Percentiles rank a stretch among this genome's conserved stretches.
Evolutionary conservation across 2,113 vertebrate species (phyloP).

Genomic region (Lepus timidus): DNA sequence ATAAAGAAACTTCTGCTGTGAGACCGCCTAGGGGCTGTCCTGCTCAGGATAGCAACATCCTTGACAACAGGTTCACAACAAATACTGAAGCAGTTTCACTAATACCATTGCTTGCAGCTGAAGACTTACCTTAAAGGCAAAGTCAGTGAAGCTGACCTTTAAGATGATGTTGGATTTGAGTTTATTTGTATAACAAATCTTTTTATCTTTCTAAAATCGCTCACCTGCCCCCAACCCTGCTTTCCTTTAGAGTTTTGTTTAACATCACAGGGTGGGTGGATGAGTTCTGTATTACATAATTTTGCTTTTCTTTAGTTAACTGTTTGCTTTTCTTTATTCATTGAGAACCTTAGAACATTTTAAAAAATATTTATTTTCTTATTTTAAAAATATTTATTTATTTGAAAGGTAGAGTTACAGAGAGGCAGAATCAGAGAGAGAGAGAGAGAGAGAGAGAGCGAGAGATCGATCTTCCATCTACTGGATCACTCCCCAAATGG

Average conservation of each 20-base stretch:
- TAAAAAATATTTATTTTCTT: too few species aligned
- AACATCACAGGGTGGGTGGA: not conserved
- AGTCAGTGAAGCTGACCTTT: not conserved
- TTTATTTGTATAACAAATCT: not conserved
- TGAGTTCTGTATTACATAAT: not conserved
- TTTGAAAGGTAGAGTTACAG: too few species aligned
- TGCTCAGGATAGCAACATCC: not conserved
- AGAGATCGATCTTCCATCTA: too few species aligned
- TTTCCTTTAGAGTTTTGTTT: not conserved
- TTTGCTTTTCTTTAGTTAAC: not conserved
- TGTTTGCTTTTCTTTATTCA: not conserved
- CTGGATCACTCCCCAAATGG: too few species aligned
- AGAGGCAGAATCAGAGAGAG: too few species aligned
- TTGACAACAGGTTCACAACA: slow-evolving; percentile 72
- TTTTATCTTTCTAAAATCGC: not conserved
- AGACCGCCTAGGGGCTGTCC: not conserved
- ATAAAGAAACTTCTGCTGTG: not conserved
- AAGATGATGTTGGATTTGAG: not conserved
- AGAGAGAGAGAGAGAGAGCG: too few species aligned
- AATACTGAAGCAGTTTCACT: slow-evolving; percentile 52
- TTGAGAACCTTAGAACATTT: not conserved
- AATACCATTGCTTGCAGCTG: not conserved
- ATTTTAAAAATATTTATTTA: too few species aligned
- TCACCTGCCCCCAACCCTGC: not conserved
- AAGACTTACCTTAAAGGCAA: not conserved